A percentile compares a stretch with the other conserved stretches of the same genome.
Evolutionary conservation across 2,797 vertebrate species (phyloP).

Genomic region (Microchirus variegatus): DNA sequence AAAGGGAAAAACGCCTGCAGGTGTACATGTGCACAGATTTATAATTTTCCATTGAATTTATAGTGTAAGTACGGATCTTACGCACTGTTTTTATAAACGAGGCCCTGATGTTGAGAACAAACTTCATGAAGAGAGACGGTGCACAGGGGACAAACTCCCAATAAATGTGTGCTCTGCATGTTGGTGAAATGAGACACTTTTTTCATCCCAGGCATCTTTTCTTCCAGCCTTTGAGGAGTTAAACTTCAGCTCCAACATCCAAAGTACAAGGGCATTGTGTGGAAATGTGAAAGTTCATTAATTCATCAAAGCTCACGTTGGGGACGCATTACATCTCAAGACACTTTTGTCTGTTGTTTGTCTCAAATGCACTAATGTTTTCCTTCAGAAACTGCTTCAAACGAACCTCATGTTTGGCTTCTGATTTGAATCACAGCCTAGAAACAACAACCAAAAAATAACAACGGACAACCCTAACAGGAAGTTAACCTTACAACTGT

Average conservation of each 20-base stretch:
- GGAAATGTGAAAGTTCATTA: conserved; percentile 24
- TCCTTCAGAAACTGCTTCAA: conserved; percentile 2
- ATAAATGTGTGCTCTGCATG: no score
- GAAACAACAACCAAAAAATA: no score
- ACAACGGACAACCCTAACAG: conserved; percentile 11
- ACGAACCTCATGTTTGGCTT: conserved; percentile 4
- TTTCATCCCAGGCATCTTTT: no score
- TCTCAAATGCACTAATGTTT: neutral
- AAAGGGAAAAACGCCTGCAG: no score
- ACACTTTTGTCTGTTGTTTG: neutral
- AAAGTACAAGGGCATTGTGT: conserved; percentile 25
- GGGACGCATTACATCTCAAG: conserved; percentile 14
- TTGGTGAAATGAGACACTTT: no score
- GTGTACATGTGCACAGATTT: neutral
- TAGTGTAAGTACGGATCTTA: neutral
- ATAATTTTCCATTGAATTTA: neutral
- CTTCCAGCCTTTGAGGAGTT: no score
- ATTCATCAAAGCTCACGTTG: conserved; percentile 8
- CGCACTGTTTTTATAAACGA: neutral
- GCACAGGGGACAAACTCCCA: no score
- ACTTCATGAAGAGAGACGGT: conserved; percentile 16
- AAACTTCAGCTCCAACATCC: conserved; percentile 14
- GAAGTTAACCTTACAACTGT: conserved; percentile 44
- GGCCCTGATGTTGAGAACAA: conserved; percentile 1
- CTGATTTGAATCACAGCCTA: conserved; percentile 14